These are phyloP conservation scores for Xyliphius kryptos DNA, from an alignment of 2,113 vertebrate species.

Conservation along the genomic window DNA sequence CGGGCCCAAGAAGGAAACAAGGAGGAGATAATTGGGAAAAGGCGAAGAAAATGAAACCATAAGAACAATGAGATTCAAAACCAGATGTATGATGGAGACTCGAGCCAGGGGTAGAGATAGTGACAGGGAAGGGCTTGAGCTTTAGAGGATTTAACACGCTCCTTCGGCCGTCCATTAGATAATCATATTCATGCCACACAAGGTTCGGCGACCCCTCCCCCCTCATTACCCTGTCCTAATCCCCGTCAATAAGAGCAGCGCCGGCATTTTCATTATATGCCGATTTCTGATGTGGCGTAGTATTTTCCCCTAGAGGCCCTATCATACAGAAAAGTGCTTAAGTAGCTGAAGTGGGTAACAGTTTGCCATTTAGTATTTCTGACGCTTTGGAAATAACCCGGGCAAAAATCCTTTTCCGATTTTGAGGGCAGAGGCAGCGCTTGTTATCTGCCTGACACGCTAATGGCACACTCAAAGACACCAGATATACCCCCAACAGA, in stretches of 20 bases:
- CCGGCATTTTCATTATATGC: constrained; percentile 65
- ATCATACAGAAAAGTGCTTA: constrained; percentile 65
- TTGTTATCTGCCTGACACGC: constrained; percentile 58
- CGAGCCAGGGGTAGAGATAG: constrained; percentile 64
- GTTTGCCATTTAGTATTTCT: constrained; percentile 66
- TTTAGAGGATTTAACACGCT: constrained; percentile 64
- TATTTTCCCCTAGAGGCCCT: constrained; percentile 55
- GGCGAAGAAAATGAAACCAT: constrained; percentile 24
- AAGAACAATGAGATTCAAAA: constrained; percentile 18
- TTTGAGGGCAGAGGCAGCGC: constrained; percentile 39
- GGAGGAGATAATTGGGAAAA: constrained; percentile 16
- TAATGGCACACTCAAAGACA: constrained; percentile 60
- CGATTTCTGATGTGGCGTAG: constrained; percentile 62
- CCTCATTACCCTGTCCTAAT: constrained; percentile 69
- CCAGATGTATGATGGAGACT: constrained; percentile 17
- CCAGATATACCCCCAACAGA: constrained; percentile 52
- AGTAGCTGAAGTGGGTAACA: constrained; percentile 65
- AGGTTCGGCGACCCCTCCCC: constrained; percentile 58
- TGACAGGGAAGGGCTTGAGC: constrained; percentile 64
- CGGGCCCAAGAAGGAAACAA: constrained; percentile 31
- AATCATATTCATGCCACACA: constrained; percentile 73
- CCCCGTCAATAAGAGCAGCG: constrained; percentile 61
- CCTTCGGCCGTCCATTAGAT: constrained; percentile 65
- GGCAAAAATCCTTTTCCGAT: constrained; percentile 55
- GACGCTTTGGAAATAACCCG: constrained; percentile 62